phyloP scores from a whole-genome alignment of 1,140 invertebrate species.

The Trichonephila inaurata region DNA sequence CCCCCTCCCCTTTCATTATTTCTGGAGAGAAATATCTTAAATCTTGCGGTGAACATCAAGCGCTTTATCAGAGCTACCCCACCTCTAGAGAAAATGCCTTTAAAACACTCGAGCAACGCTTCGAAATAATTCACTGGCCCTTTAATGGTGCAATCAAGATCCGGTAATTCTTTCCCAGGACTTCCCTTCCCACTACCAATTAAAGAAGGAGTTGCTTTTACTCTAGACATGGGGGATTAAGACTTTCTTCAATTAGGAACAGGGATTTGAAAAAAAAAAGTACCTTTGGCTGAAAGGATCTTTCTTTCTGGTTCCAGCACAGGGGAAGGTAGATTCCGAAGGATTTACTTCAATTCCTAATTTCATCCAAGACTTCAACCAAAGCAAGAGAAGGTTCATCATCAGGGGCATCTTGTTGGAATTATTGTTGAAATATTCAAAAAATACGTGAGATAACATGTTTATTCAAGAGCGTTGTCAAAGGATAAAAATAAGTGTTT shows the following conservation, averaged over 20 bases:
- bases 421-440: background rate
- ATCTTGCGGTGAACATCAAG: background rate
- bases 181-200: background rate
- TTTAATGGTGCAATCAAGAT: slow-evolving; percentile 51
- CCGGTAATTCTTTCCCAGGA: slow-evolving; percentile 40
- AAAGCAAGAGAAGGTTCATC: slow-evolving; percentile 1
- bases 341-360: slow-evolving; percentile 38
- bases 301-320: background rate
- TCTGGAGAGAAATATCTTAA: background rate
- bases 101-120: background rate
- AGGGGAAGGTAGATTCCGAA: background rate
- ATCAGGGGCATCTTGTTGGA: background rate
- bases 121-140: slow-evolving; percentile 40
- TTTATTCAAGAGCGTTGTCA: too few relatives aligned
- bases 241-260: slow-evolving; percentile 54
- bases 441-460: too few relatives aligned
- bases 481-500: too few relatives aligned
- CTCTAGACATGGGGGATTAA: slow-evolving; percentile 38
- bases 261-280: slow-evolving; percentile 43
- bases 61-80: background rate
- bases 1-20: background rate
- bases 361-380: background rate
- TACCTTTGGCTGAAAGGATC: background rate
- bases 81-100: slow-evolving; percentile 13
- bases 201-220: slow-evolving; percentile 44